Conservation (phyloP, 2,113 vertebrate species). For the Tiliqua scincoides region DNA sequence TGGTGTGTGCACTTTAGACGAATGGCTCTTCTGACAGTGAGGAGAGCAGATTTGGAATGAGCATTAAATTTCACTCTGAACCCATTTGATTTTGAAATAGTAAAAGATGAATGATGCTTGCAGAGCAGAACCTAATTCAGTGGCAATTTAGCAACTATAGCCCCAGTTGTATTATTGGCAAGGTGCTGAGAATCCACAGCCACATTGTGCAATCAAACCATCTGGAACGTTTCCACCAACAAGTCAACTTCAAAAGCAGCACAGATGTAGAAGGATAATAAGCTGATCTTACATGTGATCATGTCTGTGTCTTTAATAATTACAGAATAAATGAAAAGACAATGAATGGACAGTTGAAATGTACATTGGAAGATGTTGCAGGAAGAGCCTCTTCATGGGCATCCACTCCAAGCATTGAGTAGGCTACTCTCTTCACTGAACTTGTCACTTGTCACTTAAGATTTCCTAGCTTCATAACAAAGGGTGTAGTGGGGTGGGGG, state of each 20-base stretch:
- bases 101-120: neutral
- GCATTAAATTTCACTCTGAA: neutral
- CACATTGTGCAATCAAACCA: neutral
- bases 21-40: no score
- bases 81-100: neutral
- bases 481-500: no score
- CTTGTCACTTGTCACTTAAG: neutral
- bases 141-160: neutral
- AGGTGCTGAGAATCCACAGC: neutral
- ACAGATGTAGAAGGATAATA: neutral
- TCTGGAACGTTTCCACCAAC: neutral
- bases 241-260: neutral
- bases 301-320: neutral
- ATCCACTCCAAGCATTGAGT: neutral
- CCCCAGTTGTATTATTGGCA: neutral
- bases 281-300: neutral
- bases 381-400: neutral
- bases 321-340: neutral
- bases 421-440: neutral
- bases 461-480: neutral
- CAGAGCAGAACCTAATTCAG: no score
- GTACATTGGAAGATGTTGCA: neutral
- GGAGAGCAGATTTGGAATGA: neutral
- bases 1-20: neutral
- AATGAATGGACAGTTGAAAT: neutral